Percentiles rank a stretch among this genome's conserved stretches.
These are phyloP conservation scores for Sycophaga agraensis DNA, from an alignment of 1,140 invertebrate species.

Conservation along the genomic window DNA sequence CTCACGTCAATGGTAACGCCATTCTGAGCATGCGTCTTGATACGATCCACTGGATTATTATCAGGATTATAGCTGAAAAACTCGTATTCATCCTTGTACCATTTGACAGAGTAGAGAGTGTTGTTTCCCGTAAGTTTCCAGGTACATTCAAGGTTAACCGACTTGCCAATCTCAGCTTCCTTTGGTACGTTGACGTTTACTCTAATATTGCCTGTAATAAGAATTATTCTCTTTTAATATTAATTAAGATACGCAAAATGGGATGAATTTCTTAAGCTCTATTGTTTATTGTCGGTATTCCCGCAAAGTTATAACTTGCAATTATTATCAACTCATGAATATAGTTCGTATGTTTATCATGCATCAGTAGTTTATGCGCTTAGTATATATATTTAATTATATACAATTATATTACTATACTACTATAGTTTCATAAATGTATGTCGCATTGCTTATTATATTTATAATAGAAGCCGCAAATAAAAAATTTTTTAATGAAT, in stretches of 20 bases:
- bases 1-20: slow-evolving; percentile 64
- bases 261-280: too few relatives aligned
- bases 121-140: slow-evolving; percentile 63
- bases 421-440: too few relatives aligned
- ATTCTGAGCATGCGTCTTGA: slow-evolving; percentile 60
- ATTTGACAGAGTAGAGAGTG: slow-evolving; percentile 75
- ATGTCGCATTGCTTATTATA: too few relatives aligned
- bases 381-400: too few relatives aligned
- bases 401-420: too few relatives aligned
- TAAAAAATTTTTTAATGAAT: too few relatives aligned
- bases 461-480: too few relatives aligned
- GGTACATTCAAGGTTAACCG: slow-evolving; percentile 37
- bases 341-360: too few relatives aligned
- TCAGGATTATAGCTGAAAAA: slow-evolving; percentile 72
- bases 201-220: slow-evolving; percentile 29
- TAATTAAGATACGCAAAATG: too few relatives aligned
- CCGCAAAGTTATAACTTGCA: not conserved
- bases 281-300: too few relatives aligned
- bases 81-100: slow-evolving; percentile 75
- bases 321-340: not conserved
- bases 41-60: slow-evolving; percentile 64
- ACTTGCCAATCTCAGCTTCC: slow-evolving; percentile 36
- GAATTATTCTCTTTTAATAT: not conserved
- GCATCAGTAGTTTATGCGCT: too few relatives aligned
- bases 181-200: slow-evolving; percentile 40